Evolutionary conservation across 2,888 invertebrate species (phyloP).

Genomic region (Elysia crispata): DNA sequence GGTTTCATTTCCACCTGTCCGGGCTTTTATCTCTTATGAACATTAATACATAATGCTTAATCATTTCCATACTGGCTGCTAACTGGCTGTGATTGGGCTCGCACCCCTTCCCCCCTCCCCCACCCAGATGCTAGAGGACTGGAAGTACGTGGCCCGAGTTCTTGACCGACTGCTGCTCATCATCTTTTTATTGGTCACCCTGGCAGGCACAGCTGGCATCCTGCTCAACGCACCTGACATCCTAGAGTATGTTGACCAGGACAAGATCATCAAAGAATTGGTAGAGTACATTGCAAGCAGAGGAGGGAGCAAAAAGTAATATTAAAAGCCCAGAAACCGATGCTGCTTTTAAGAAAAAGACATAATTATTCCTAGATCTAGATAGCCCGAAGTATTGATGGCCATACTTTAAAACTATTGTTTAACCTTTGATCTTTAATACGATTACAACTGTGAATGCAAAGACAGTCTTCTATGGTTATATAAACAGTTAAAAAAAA

Average conservation of each 20-base stretch:
- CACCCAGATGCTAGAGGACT: constrained; percentile 94
- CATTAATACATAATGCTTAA: not conserved
- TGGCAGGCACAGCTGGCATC: constrained; percentile 96
- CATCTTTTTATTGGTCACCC: constrained; percentile 96
- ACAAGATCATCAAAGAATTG: constrained; percentile 64
- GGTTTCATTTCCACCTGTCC: not conserved
- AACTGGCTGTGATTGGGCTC: not conserved
- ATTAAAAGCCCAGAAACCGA: no score
- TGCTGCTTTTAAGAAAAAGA: no score
- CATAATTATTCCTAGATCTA: no score
- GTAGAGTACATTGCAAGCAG: constrained; percentile 45
- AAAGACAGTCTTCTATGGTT: no score
- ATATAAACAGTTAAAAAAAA: no score
- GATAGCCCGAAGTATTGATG: no score
- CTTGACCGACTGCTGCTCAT: constrained; percentile 96
- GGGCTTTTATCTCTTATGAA: not conserved
- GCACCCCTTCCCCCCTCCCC: no score
- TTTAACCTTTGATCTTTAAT: no score
- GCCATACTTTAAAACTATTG: no score
- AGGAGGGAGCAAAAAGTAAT: no score
- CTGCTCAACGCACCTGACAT: constrained; percentile 98
- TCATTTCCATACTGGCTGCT: not conserved
- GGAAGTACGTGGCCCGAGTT: constrained; percentile 99
- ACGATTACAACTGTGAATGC: no score
- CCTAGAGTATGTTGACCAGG: constrained; percentile 85